Percentiles rank a stretch among this genome's conserved stretches.
These are phyloP conservation scores for Leptinotarsa lineolata DNA, from an alignment of 1,140 invertebrate genomes.

Conservation along the genomic window DNA sequence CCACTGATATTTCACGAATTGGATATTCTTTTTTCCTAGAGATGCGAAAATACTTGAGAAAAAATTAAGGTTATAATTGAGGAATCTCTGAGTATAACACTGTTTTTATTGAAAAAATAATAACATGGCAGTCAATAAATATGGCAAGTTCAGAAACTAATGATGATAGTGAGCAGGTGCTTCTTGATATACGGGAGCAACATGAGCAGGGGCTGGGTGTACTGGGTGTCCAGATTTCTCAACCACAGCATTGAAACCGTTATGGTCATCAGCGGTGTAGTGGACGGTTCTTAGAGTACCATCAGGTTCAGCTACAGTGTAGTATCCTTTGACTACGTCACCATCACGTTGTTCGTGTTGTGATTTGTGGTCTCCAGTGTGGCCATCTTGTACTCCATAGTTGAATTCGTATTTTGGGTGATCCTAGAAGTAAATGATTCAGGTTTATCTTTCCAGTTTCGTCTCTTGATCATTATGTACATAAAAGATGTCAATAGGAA, in stretches of 20 bases:
- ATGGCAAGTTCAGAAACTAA: neutral
- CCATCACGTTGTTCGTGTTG: slow-evolving; percentile 58
- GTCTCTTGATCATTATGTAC: too few species aligned
- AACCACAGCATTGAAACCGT: too few species aligned
- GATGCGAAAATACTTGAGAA: too few species aligned
- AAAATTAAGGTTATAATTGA: too few species aligned
- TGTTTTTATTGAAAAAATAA: slow-evolving; percentile 3
- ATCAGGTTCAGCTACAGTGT: slow-evolving; percentile 23
- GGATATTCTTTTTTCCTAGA: too few species aligned
- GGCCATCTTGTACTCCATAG: slow-evolving; percentile 71
- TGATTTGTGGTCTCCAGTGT: slow-evolving; percentile 72
- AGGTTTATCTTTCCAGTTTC: too few species aligned
- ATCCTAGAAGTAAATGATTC: slow-evolving; percentile 32
- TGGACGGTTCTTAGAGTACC: neutral
- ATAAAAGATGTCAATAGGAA: too few species aligned
- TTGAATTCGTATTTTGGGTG: slow-evolving; percentile 74
- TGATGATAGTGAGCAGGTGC: neutral
- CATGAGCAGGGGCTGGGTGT: slow-evolving; percentile 40
- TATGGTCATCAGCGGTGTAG: too few species aligned
- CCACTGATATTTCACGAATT: too few species aligned
- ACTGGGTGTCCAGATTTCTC: slow-evolving; percentile 45
- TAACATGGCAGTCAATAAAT: neutral
- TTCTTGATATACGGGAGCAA: neutral
- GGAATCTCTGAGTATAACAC: too few species aligned
- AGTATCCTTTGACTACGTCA: slow-evolving; percentile 59